Percentiles rank a stretch among this genome's conserved stretches.
phyloP scores from a whole-genome alignment of 2,888 invertebrate genomes.

The Petrolisthes manimaculis region DNA sequence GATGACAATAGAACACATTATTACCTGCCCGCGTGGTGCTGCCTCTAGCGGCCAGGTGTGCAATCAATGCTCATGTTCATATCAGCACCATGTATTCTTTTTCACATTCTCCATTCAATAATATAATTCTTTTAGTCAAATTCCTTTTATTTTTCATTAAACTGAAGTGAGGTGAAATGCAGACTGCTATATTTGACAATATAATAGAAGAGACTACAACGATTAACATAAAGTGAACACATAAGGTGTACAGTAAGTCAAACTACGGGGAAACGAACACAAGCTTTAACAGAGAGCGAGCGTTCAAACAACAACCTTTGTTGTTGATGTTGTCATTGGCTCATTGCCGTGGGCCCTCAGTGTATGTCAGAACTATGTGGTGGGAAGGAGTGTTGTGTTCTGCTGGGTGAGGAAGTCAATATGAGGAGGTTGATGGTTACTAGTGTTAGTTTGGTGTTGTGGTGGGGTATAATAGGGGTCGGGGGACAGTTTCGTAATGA shows the following conservation, averaged over 20 bases:
- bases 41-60: slow-evolving; percentile 47
- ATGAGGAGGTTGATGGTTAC: neutral
- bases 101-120: neutral
- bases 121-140: too few relatives aligned
- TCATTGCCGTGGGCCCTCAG: neutral
- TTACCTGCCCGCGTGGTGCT: slow-evolving; percentile 35
- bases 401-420: neutral
- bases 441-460: slow-evolving; percentile 13
- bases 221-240: slow-evolving; percentile 12
- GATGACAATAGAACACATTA: neutral
- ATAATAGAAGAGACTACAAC: slow-evolving; percentile 37
- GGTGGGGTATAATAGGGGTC: neutral
- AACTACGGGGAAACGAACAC: slow-evolving; percentile 12
- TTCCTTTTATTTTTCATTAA: too few relatives aligned
- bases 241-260: neutral
- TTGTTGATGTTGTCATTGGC: neutral
- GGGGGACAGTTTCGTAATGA: slow-evolving; percentile 57
- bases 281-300: neutral
- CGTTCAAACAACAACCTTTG: slow-evolving; percentile 20
- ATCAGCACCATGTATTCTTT: neutral
- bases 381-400: neutral
- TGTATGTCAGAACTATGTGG: slow-evolving; percentile 4
- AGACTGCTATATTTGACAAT: neutral
- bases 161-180: too few relatives aligned
- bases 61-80: slow-evolving; percentile 25